Percentiles rank a stretch among this genome's conserved stretches.
Conservation (phyloP, 2,797 vertebrate species). For the Myoxocephalus aenaeus region DNA sequence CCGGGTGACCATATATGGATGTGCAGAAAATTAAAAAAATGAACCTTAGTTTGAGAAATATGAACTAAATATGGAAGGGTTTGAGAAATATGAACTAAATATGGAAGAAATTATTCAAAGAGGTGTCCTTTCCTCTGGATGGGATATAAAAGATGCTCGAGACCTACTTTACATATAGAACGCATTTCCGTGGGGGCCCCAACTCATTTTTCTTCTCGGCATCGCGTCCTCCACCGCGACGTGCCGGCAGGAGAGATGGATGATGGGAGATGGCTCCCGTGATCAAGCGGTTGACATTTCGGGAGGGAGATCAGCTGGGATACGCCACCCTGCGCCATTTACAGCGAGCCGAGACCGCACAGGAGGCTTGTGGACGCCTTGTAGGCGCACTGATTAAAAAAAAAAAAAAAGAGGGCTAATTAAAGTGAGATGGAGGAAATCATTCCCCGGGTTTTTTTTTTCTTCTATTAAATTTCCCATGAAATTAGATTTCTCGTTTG, state of each 20-base stretch:
- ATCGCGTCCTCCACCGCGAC: not conserved
- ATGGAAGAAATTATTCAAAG: conserved; percentile 17
- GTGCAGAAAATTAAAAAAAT: too few species aligned
- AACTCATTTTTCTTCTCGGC: conserved; percentile 13
- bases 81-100: not conserved
- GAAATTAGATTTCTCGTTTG: conserved; percentile 77
- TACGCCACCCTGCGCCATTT: conserved; percentile 51
- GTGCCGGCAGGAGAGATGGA: conserved; percentile 31
- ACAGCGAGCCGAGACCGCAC: conserved; percentile 34
- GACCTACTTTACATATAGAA: conserved; percentile 35
- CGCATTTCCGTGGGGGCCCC: conserved; percentile 10
- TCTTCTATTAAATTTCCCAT: conserved; percentile 72
- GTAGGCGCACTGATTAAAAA: conserved; percentile 74
- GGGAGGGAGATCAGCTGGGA: conserved; percentile 57
- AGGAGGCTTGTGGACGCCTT: conserved; percentile 38
- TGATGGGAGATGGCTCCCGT: conserved; percentile 43
- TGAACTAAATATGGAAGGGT: not conserved
- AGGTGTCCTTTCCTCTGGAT: conserved; percentile 25
- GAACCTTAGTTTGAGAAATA: not conserved
- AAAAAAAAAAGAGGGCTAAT: conserved; percentile 52
- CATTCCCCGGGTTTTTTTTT: conserved; percentile 30
- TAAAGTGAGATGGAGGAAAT: conserved; percentile 72
- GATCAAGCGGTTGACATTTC: conserved; percentile 68
- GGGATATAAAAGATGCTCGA: conserved; percentile 11
- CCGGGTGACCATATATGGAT: not conserved